Percentiles rank a stretch among this genome's conserved stretches.
These are phyloP conservation scores for Linnaemya vulpina DNA, from an alignment of 2,888 invertebrate species.

Conservation along the genomic window DNA sequence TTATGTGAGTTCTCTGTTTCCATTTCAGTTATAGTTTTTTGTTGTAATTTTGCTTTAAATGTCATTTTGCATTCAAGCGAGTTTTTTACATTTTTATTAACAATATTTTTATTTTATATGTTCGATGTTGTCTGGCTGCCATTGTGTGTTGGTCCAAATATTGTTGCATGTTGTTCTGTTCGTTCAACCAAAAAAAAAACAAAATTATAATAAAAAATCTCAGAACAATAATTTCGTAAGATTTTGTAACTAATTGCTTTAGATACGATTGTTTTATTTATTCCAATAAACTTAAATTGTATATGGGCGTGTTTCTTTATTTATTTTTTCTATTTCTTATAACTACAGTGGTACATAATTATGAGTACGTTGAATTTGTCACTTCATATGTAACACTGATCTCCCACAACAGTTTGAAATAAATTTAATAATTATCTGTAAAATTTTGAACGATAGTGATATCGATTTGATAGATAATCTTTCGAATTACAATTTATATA, in stretches of 20 bases:
- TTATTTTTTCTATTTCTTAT: neutral
- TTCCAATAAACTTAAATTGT: conserved; percentile 52
- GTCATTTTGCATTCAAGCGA: conserved; percentile 46
- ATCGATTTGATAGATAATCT: no score
- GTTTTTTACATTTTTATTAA: conserved; percentile 67
- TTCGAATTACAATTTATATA: no score
- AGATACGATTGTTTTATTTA: conserved; percentile 65
- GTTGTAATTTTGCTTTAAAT: conserved; percentile 55
- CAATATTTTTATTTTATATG: conserved; percentile 51
- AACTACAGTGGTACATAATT: neutral
- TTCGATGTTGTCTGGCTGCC: conserved; percentile 25
- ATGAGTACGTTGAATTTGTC: neutral
- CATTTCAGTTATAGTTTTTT: conserved; percentile 13
- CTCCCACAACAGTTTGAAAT: no score
- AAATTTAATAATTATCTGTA: no score
- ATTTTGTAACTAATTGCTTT: conserved; percentile 68
- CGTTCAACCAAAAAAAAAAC: neutral
- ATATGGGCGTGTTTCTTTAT: conserved; percentile 62
- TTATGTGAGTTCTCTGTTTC: conserved; percentile 48
- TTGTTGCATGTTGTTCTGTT: conserved; percentile 48
- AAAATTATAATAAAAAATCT: conserved; percentile 48
- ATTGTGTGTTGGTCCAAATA: conserved; percentile 17
- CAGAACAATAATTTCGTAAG: conserved; percentile 65
- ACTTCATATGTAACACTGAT: neutral
- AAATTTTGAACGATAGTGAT: no score